Percentiles rank a stretch among this genome's conserved stretches.
phyloP scores from a whole-genome alignment of 2,113 vertebrate species.

The Dendrocopos noguchii region DNA sequence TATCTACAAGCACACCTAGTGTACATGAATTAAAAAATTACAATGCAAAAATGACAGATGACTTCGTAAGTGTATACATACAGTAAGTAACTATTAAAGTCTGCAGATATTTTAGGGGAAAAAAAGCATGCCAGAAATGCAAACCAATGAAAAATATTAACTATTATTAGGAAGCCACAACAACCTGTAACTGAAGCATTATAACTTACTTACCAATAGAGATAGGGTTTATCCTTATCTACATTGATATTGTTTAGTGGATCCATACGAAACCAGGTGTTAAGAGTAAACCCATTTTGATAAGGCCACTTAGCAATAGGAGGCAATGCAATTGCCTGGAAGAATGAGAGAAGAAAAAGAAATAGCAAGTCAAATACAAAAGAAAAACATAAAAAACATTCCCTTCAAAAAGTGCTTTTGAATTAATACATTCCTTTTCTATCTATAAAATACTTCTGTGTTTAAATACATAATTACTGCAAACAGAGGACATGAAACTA shows the following conservation, averaged over 20 bases:
- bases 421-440: background rate
- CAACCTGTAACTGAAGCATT: background rate
- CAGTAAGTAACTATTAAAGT: background rate
- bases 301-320: conserved; percentile 99
- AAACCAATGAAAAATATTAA: background rate
- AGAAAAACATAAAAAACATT: background rate
- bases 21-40: background rate
- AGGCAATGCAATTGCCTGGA: conserved; percentile 95
- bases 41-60: background rate
- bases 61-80: background rate
- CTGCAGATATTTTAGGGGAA: background rate
- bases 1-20: background rate
- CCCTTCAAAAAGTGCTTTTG: background rate
- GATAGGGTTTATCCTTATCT: conserved; percentile 98
- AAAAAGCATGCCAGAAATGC: background rate
- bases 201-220: conserved; percentile 89
- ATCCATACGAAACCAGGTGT: conserved; percentile 99
- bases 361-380: background rate
- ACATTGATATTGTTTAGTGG: conserved; percentile 96
- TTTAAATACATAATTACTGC: background rate
- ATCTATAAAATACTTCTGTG: background rate
- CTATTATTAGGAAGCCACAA: background rate
- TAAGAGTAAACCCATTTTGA: conserved; percentile 96
- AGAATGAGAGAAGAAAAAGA: background rate
- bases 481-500: background rate